Evolutionary conservation across 1,140 invertebrate species (phyloP).

Genomic region (Aphidius gifuensis): DNA sequence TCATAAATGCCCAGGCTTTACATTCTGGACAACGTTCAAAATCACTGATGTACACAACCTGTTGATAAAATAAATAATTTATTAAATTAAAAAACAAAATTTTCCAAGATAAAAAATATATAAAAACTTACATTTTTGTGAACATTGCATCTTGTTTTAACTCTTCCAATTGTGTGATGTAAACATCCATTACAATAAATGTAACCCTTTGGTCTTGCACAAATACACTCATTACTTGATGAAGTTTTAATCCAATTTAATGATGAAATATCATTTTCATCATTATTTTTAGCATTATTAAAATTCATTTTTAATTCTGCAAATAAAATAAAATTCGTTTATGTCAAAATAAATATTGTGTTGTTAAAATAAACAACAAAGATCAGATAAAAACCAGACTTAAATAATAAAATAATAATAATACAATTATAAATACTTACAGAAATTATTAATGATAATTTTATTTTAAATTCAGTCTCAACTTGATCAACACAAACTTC

Average conservation of each 20-base stretch:
- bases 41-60: constrained; percentile 32
- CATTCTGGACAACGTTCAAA: constrained; percentile 30
- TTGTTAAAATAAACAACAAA: too few species aligned
- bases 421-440: too few species aligned
- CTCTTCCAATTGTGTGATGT: constrained; percentile 21
- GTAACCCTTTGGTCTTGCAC: constrained; percentile 18
- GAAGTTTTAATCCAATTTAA: background rate
- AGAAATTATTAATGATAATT: too few species aligned
- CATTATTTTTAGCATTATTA: too few species aligned
- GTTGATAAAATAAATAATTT: constrained; percentile 7
- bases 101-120: background rate
- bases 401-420: too few species aligned
- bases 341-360: too few species aligned
- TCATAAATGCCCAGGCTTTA: constrained; percentile 22
- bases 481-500: too few species aligned
- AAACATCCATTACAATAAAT: constrained; percentile 31
- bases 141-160: constrained; percentile 25
- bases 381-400: too few species aligned
- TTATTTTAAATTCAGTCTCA: too few species aligned
- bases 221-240: constrained; percentile 6
- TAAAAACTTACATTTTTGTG: constrained; percentile 22
- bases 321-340: too few species aligned
- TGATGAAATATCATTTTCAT: too few species aligned
- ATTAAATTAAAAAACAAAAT: background rate
- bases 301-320: too few species aligned